Percentiles rank a stretch among this genome's conserved stretches.
phyloP scores from a whole-genome alignment of 2,797 vertebrate genomes.

The Xenopus petersii region DNA sequence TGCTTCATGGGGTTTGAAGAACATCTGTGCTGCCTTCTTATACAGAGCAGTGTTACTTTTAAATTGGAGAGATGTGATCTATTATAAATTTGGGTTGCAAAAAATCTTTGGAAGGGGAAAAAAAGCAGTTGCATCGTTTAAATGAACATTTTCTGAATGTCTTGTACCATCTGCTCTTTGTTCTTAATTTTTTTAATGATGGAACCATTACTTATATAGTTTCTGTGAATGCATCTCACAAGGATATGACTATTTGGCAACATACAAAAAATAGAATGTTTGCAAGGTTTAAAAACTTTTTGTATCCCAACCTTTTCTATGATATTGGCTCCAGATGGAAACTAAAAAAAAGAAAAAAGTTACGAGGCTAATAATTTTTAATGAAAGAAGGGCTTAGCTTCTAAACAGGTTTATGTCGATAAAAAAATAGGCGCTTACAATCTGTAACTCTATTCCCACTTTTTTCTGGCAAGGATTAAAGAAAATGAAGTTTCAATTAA shows the following conservation, averaged over 20 bases:
- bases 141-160: neutral
- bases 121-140: neutral
- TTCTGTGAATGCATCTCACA: neutral
- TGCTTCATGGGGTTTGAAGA: conserved; percentile 70
- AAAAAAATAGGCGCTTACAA: conserved; percentile 50
- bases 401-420: conserved; percentile 60
- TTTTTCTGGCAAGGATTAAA: conserved; percentile 56
- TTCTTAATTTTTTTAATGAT: neutral
- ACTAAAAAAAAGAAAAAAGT: conserved; percentile 48
- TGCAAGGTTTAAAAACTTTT: conserved; percentile 9
- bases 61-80: conserved; percentile 69
- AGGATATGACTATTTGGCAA: neutral
- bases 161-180: conserved; percentile 1
- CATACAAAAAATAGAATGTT: too few species aligned
- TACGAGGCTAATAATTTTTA: conserved; percentile 71
- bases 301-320: conserved; percentile 12
- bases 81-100: conserved; percentile 64
- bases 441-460: conserved; percentile 50
- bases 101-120: conserved; percentile 51
- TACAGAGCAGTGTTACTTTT: conserved; percentile 64
- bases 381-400: conserved; percentile 67
- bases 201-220: neutral
- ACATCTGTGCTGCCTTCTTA: conserved; percentile 72
- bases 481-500: conserved; percentile 58
- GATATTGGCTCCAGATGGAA: conserved; percentile 64